Percentiles rank a stretch among this genome's conserved stretches.
Conservation (phyloP, 2,113 vertebrate species). For the Clarias gariepinus region DNA sequence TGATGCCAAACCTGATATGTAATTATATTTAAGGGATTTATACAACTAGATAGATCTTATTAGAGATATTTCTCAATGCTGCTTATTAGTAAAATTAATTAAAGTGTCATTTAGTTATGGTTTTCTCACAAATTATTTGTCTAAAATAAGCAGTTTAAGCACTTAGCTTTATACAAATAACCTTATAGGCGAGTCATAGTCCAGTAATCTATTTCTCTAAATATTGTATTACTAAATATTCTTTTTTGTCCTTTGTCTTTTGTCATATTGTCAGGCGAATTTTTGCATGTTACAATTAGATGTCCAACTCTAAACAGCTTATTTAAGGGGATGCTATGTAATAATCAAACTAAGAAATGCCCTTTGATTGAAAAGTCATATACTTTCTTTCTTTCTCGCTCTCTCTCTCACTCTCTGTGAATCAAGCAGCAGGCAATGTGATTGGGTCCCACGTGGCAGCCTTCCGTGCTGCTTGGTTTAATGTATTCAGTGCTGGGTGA, state of each 20-base stretch:
- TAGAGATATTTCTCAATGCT: not conserved
- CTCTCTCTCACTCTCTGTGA: not conserved
- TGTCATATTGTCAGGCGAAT: not conserved
- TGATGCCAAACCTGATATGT: constrained; percentile 33
- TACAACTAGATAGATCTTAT: constrained; percentile 4
- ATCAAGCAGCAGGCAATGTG: constrained; percentile 50
- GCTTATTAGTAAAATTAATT: not conserved
- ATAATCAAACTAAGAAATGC: constrained; percentile 4
- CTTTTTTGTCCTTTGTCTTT: not conserved
- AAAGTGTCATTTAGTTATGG: not conserved
- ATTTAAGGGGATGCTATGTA: not conserved
- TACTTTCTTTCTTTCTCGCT: not conserved
- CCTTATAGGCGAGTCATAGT: constrained; percentile 37
- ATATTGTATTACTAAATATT: not conserved
- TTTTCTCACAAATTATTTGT: not conserved
- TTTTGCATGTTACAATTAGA: not conserved
- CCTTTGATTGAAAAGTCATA: not conserved
- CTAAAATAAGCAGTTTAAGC: constrained; percentile 5
- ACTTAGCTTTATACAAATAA: not conserved
- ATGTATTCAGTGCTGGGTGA: constrained; percentile 46
- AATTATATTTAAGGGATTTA: constrained; percentile 27
- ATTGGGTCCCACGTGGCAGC: constrained; percentile 48
- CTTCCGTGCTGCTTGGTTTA: constrained; percentile 41
- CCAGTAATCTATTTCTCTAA: not conserved
- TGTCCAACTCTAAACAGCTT: not conserved